Percentiles rank a stretch among this genome's conserved stretches.
Conservation (phyloP, 2,797 vertebrate species). For the Mus spretus region DNA sequence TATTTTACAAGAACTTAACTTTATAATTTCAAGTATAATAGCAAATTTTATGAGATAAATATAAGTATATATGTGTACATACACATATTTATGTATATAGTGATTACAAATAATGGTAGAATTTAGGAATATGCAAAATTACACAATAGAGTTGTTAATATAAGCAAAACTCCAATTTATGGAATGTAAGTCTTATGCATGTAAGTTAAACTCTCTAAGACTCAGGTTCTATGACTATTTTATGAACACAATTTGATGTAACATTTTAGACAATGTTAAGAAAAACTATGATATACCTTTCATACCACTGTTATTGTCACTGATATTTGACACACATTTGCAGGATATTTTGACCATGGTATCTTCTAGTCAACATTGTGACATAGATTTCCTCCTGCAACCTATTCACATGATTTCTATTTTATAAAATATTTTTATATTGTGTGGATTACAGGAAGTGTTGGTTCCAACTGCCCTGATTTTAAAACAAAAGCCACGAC, state of each 20-base stretch:
- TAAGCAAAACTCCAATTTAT: neutral
- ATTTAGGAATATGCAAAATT: neutral
- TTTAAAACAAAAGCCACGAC: neutral
- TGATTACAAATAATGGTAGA: neutral
- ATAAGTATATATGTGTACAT: too few species aligned
- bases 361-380: neutral
- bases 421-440: neutral
- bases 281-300: neutral
- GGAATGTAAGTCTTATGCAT: too few species aligned
- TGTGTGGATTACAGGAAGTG: neutral
- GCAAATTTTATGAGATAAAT: neutral
- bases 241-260: neutral
- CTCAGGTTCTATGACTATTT: neutral
- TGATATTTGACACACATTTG: neutral
- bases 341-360: neutral
- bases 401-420: neutral
- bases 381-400: neutral
- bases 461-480: neutral
- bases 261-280: neutral
- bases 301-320: neutral
- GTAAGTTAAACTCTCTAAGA: neutral
- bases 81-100: neutral
- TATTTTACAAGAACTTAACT: neutral
- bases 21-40: neutral
- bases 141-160: neutral